Percentiles rank a stretch among this genome's conserved stretches.
Evolutionary conservation across 92 coral and sea anemone genomes (phyloP).

Genomic region (Parazoanthus darwini): DNA sequence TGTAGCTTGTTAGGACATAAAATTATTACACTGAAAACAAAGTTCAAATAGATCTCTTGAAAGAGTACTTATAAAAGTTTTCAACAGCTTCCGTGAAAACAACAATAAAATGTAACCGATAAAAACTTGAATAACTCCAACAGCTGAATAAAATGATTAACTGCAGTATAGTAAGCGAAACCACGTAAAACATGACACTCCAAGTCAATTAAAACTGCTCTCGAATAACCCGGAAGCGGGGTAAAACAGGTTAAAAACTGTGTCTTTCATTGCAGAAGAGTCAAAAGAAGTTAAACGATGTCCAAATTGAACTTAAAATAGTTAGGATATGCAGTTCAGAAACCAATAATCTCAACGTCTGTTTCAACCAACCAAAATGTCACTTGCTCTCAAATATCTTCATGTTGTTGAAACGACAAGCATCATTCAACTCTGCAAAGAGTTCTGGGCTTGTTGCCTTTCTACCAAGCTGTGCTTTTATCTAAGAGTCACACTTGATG

Average conservation of each 20-base stretch:
- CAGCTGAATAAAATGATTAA: not conserved
- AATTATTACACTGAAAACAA: not conserved
- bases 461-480: not conserved
- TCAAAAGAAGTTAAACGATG: not conserved
- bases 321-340: not conserved
- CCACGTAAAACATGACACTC: not conserved
- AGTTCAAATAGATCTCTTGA: not conserved
- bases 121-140: not conserved
- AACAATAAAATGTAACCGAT: not conserved
- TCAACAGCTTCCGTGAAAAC: not conserved
- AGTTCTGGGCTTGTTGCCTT: not conserved
- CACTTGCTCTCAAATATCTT: not conserved
- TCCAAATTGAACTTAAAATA: not conserved
- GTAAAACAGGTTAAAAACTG: not conserved
- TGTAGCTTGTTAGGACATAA: not conserved
- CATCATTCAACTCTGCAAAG: conserved; percentile 3
- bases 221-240: not conserved
- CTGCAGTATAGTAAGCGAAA: not conserved
- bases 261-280: not conserved
- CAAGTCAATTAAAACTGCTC: not conserved
- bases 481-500: conserved; percentile 61
- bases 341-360: not conserved
- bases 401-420: not conserved
- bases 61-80: not conserved
- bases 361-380: not conserved